A percentile compares a stretch with the other conserved stretches of the same genome.
These are phyloP conservation scores for Agrilus cyanescens DNA, from an alignment of 2,888 invertebrate genomes.

Conservation along the genomic window DNA sequence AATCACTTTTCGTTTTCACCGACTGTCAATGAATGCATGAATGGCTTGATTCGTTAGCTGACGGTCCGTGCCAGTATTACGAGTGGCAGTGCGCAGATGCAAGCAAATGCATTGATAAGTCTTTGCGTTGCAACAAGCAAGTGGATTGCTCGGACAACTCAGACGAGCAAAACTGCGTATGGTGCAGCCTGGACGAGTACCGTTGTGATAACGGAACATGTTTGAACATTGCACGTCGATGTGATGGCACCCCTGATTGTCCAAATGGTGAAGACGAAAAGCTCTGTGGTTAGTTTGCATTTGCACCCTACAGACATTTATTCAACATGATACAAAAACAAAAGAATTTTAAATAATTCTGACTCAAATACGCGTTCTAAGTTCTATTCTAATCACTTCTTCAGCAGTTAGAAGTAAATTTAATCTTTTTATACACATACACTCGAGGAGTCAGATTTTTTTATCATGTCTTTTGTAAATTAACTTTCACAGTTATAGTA, in stretches of 20 bases:
- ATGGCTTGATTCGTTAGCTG: constrained; percentile 13
- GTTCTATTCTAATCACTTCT: too few relatives aligned
- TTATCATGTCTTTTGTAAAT: too few relatives aligned
- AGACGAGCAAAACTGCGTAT: constrained; percentile 67
- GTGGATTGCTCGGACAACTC: constrained; percentile 70
- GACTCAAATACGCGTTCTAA: too few relatives aligned
- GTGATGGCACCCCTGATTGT: constrained; percentile 41
- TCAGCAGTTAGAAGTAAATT: too few relatives aligned
- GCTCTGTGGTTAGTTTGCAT: constrained; percentile 36
- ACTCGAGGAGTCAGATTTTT: too few relatives aligned
- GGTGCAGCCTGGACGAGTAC: constrained; percentile 41
- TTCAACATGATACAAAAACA: too few relatives aligned
- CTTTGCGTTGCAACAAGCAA: constrained; percentile 40
- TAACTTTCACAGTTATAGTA: too few relatives aligned
- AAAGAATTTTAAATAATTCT: too few relatives aligned
- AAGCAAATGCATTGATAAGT: constrained; percentile 36
- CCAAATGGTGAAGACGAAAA: constrained; percentile 46
- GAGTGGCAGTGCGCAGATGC: constrained; percentile 45
- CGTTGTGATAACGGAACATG: constrained; percentile 45
- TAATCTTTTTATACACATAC: too few relatives aligned
- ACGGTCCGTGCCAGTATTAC: constrained; percentile 31
- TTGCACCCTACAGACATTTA: too few relatives aligned
- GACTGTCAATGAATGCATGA: constrained; percentile 1
- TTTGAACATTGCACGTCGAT: constrained; percentile 37
- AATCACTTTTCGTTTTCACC: background rate